phyloP scores from a whole-genome alignment of 1,140 invertebrate genomes.

The Diorhabda elongata region DNA sequence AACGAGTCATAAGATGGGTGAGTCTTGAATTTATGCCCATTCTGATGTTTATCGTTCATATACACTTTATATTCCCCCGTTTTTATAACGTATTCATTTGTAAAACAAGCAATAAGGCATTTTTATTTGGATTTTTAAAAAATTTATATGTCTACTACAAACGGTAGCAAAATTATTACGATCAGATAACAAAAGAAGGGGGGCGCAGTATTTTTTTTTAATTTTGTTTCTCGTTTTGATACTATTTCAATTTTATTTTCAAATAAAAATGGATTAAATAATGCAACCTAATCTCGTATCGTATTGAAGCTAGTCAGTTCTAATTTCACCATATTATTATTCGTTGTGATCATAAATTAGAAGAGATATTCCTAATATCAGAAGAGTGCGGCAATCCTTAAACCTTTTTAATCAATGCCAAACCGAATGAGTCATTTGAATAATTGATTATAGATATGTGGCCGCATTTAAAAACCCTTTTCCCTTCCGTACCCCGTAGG shows the following conservation, averaged over 20 bases:
- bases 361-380: conserved; percentile 13
- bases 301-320: too few relatives aligned
- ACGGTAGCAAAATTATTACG: conserved; percentile 2
- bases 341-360: conserved; percentile 6
- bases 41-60: conserved; percentile 2
- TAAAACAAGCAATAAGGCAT: background rate
- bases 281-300: too few relatives aligned
- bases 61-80: background rate
- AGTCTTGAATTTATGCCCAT: conserved; percentile 2
- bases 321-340: too few relatives aligned
- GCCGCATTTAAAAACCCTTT: conserved; percentile 23
- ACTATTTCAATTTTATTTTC: too few relatives aligned
- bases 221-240: too few relatives aligned
- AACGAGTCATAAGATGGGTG: conserved; percentile 1
- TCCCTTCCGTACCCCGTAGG: conserved; percentile 3
- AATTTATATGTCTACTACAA: background rate
- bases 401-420: conserved; percentile 22
- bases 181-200: background rate
- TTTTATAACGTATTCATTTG: background rate
- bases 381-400: conserved; percentile 18
- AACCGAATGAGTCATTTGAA: conserved; percentile 23
- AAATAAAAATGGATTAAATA: too few relatives aligned
- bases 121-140: conserved; percentile 1
- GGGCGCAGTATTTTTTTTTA: too few relatives aligned
- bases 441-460: conserved; percentile 25